Base-by-base conservation (phyloP, 2,888 invertebrate species). In the Melieria picta region DNA sequence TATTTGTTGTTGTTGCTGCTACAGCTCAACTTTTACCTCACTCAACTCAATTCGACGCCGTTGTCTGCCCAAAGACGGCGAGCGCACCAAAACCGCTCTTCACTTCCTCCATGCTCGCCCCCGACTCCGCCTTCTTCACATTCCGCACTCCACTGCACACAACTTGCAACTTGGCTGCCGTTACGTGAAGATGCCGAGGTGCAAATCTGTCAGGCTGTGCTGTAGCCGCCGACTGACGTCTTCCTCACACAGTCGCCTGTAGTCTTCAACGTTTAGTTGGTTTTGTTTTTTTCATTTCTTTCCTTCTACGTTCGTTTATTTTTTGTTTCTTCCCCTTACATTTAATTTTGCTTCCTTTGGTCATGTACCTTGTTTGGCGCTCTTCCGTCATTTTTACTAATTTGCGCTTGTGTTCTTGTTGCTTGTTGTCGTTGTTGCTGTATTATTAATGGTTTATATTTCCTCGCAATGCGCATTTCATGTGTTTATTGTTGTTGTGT, bases 261-360 rank as follows among this genome's bases (percentile, higher is more conserved):
- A 62, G 45, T 45, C 43, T 47, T 56, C 56, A 58, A 43, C 58
- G n/a, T 64, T 55, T 56, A 50, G 42, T 30, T 57, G 45, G 30
- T 72, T 45, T 58, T 7, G 2, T 16, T 60, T 9, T 42, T 63
- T 57, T n/a, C 55, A 71, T 47, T 69, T 71, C 77, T 75, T 74
- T 77, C 75, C 77, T 67, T 76, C 75, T 77, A 75, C 76, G 76
- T 76, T 75, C 65, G 75, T 75, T 9, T 62, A 47, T 69, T 62
- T 46, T 52, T 67, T 16, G 50, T 43, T 47, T n/a, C 9, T 52
- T 72, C 50, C 48, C 45, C 47, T 30, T n/a, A 10, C n/a, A 52
- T 10, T 46, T 52, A 10, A 7, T 47, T 64, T 62, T 45, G 43
- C 48, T 16, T 43, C 62, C 50, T 13, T 58, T 55, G 48, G 16